Base-by-base conservation (phyloP, 2,113 vertebrate genomes). In the Poicephalus gulielmi region DNA sequence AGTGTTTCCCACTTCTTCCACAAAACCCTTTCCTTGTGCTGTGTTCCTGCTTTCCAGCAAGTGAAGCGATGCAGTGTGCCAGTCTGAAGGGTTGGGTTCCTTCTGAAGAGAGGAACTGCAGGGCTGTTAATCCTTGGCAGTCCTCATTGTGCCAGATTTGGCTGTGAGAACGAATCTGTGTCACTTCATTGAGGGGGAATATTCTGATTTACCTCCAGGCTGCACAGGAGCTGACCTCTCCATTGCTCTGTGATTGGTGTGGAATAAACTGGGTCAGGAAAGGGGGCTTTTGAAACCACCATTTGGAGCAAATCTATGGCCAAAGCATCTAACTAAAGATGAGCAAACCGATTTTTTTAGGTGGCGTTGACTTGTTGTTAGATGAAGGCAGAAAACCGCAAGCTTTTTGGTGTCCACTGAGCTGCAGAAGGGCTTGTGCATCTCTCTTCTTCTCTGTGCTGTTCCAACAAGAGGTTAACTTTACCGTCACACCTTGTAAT, bases 231-330 rank as follows among this genome's bases (percentile, higher is more conserved):
- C 2, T 43, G 79, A 78, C 67, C 70, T 60, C 70, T 75, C 73
- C 13, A 0, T 17, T n/a, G 67, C 52, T 71, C 82, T 23, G 10
- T 24, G 76, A 69, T 92, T 39, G 55, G 67, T 1, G 1, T 41
- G 16, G 80, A 74, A 30, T 49, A 94, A 92, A 66, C 52, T 91
- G 93, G 92, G 91, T 88, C 93, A 92, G 89, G 68, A 1, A 41
- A 77, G 76, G 57, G 59, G 86, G 71, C 60, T 90, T 85, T 75
- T 43, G 33, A 57, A 77, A 66, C 25, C 50, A 43, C 20, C 28
- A 3, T 68, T 83, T 80, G 43, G 37, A 76, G 57, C 27, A 41
- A n/a, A 13, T 9, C 5, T 57, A 11, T 31, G 46, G 39, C 52
- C 64, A 62, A 41, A 44, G n/a, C 24, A 1, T 5, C 1, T 13